Base-by-base conservation (phyloP, 2,113 vertebrate genomes). In the Tinamus guttatus region DNA sequence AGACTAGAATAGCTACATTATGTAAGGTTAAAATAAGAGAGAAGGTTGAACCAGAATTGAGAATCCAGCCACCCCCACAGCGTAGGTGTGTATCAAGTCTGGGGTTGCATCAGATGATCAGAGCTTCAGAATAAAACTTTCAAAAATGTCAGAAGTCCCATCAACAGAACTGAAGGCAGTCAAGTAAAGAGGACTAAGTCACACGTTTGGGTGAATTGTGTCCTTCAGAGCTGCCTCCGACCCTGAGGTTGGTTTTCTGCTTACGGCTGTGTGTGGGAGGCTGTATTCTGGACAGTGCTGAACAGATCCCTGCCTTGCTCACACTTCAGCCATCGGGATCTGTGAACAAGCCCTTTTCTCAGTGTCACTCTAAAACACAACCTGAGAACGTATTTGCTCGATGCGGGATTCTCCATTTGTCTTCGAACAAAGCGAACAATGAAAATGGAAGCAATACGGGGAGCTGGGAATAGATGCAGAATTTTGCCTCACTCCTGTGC, bases 1-100 rank as follows among this genome's bases (percentile, higher is more conserved):
- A 45, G 88, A 92, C 82, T 59, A 81, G 96, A 97, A 96, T 95
- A 96, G 93, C 62, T 79, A 64, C 0, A 8, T 97, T 96, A 96
- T 73, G 38, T 93, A 96, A 95, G 28, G 58, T 52, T 67, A 32
- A 96, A 95, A 75, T 60, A 78, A 73, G 93, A 90, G 80, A 84
- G 80, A 84, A 85, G 34, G 67, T 90, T 94, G 83, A 77, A 91
- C 71, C 21, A 81, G 68, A 96, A 91, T 90, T 93, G 90, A 92
- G 86, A 94, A 93, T 94, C 65, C 88, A 95, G 36, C 87, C 89
- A 43, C 94, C 94, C 73, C 94, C 96, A 81, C 93, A 76, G 36
- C 32, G 93, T 96, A 90, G 91, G 90, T 96, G 93, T 95, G 87
- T 84, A 5, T 3, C 0, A 69, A 90, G 83, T 86, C 80, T 59